Base-by-base conservation (phyloP, 1,140 invertebrate genomes). In the Solenopsis fugax region DNA sequence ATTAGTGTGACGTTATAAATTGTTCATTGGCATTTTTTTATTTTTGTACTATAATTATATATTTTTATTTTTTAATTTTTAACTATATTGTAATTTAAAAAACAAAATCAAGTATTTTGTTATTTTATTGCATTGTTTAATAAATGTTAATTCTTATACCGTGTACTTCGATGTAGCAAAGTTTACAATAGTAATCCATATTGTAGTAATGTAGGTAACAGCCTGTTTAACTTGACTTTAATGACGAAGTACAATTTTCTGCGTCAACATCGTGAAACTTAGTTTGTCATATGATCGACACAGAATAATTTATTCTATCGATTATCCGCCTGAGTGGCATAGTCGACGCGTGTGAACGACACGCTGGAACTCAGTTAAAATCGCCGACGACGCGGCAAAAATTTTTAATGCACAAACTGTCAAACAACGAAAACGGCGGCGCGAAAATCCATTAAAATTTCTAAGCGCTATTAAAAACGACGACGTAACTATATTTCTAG, bases 271-370 rank as follows among this genome's bases (percentile, higher is more conserved):
- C 24, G 6, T 45, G 18, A 75, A 84, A 84, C 18, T 75, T 62
- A 37, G 45, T 84, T 84, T 9, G 29, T 45, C 41, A 48, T 62
- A 50, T 84, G 80, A 84, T 84, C 80, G 80, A 84, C 54, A 60
- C 60, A 18, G 41, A 84, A 84, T 84, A 84, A 84, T 84, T 84
- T 84, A 84, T 73, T 84, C 41, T 50, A 84, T 84, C 80, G 80
- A 84, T 84, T 84, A 84, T 84, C 41, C 41, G 54, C 41, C 73
- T 56, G 69, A 73, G 24, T 73, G 41, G 67, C 54, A 48, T 60
- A 60, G 41, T 18, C 29, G 24, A 10, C 54, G 54, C 69, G 54
- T 84, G 56, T 60, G 69, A 75, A 60, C 54, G 69, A 84, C 80
- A 75, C 16, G 45, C 10, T 62, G 54, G 60, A 82, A 75, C 41